These are phyloP conservation scores for Papilio glaucus DNA, from an alignment of 1,140 invertebrate genomes.

Conservation along the genomic window DNA sequence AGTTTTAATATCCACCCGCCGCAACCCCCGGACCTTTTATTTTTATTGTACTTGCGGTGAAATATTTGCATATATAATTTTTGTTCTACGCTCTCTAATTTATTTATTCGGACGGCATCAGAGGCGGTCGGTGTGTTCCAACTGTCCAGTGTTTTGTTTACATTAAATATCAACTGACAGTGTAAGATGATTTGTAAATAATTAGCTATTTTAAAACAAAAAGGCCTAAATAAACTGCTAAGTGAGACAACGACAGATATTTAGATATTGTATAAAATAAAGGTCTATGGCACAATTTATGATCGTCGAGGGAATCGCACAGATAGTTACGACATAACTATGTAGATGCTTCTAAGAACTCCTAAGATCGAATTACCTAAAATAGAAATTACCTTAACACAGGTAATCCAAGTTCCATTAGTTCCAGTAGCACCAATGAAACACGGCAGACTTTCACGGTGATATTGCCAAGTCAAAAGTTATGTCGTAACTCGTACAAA, in stretches of 20 bases:
- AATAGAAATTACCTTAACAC: too few relatives aligned
- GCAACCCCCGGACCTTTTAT: conserved; percentile 63
- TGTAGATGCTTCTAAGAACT: conserved; percentile 28
- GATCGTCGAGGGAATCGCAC: conserved; percentile 9
- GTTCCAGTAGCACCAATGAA: too few relatives aligned
- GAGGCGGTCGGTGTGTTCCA: conserved; percentile 44
- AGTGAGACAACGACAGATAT: too few relatives aligned
- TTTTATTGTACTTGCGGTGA: conserved; percentile 67
- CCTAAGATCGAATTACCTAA: too few relatives aligned
- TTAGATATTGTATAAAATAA: too few relatives aligned
- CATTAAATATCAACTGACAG: background rate
- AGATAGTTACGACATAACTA: background rate
- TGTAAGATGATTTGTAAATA: too few relatives aligned
- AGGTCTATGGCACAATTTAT: background rate
- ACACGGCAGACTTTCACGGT: too few relatives aligned
- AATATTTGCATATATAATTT: conserved; percentile 69
- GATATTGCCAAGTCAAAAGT: too few relatives aligned
- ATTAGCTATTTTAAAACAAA: too few relatives aligned
- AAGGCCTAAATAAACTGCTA: too few relatives aligned
- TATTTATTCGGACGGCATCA: conserved; percentile 50
- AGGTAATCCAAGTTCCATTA: too few relatives aligned
- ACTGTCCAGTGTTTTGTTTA: conserved; percentile 44
- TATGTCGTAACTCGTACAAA: too few relatives aligned
- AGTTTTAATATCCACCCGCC: conserved; percentile 68
- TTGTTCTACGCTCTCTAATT: conserved; percentile 46